Evolutionary conservation across 2,113 vertebrate species (phyloP).

Genomic region (Colinus virginianus): DNA sequence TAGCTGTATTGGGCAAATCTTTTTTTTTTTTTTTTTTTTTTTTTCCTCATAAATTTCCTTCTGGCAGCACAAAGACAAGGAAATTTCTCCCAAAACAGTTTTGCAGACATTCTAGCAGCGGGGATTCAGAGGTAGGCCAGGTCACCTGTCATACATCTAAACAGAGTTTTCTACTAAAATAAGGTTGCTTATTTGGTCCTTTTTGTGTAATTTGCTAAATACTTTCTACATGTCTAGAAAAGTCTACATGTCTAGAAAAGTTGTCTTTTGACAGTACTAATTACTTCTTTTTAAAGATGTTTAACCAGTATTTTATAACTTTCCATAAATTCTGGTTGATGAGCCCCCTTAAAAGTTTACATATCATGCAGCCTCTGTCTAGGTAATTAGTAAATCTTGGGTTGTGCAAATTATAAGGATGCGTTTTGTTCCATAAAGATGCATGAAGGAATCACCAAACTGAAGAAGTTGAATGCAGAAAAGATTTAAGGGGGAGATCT

Average conservation of each 20-base stretch:
- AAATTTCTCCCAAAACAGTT: not conserved
- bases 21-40: not conserved
- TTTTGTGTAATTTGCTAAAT: constrained; percentile 82
- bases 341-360: constrained; percentile 63
- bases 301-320: constrained; percentile 73
- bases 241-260: constrained; percentile 75
- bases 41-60: not conserved
- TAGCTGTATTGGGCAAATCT: not conserved
- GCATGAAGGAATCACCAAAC: constrained; percentile 69
- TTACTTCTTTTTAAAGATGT: constrained; percentile 61
- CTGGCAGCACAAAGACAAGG: not conserved
- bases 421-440: constrained; percentile 38
- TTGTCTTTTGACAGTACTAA: constrained; percentile 75
- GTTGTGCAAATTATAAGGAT: constrained; percentile 10
- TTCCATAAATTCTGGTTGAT: constrained; percentile 64
- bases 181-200: constrained; percentile 71
- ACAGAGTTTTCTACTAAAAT: constrained; percentile 75
- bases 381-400: constrained; percentile 67
- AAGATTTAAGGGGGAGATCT: constrained; percentile 62
- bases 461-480: constrained; percentile 72
- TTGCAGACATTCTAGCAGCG: not conserved
- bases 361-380: constrained; percentile 69
- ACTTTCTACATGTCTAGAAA: constrained; percentile 79
- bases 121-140: not conserved
- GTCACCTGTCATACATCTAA: constrained; percentile 8